Evolutionary conservation across 2,113 vertebrate genomes (phyloP).

Genomic region (Ahaetulla prasina): DNA sequence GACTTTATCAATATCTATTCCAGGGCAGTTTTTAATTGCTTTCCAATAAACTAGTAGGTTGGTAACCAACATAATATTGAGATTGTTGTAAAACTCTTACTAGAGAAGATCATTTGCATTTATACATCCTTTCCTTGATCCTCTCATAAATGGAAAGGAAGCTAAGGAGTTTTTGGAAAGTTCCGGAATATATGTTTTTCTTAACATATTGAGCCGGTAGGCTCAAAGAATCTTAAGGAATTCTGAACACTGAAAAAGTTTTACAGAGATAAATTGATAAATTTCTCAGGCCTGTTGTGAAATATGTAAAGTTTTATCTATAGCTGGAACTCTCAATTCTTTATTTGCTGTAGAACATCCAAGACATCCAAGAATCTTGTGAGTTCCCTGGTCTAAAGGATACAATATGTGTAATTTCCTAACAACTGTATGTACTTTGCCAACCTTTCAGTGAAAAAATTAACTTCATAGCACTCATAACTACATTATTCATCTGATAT

Average conservation of each 20-base stretch:
- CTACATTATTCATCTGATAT: not conserved
- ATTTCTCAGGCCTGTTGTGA: not conserved
- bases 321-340: too few species aligned
- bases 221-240: not conserved
- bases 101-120: not conserved
- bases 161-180: not conserved
- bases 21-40: not conserved
- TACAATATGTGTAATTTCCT: not conserved
- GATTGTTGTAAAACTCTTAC: not conserved
- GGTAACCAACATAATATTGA: not conserved
- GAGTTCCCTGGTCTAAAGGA: not conserved
- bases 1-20: not conserved
- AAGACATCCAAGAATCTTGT: not conserved
- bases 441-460: not conserved
- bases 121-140: not conserved
- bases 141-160: not conserved
- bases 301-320: not conserved
- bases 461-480: not conserved
- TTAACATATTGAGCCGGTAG: not conserved
- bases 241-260: not conserved
- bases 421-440: not conserved
- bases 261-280: not conserved
- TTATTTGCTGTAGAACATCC: not conserved
- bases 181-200: not conserved
- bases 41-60: not conserved